These are phyloP conservation scores for Cyanoderma ruficeps DNA, from an alignment of 2,113 vertebrate species.

Conservation along the genomic window DNA sequence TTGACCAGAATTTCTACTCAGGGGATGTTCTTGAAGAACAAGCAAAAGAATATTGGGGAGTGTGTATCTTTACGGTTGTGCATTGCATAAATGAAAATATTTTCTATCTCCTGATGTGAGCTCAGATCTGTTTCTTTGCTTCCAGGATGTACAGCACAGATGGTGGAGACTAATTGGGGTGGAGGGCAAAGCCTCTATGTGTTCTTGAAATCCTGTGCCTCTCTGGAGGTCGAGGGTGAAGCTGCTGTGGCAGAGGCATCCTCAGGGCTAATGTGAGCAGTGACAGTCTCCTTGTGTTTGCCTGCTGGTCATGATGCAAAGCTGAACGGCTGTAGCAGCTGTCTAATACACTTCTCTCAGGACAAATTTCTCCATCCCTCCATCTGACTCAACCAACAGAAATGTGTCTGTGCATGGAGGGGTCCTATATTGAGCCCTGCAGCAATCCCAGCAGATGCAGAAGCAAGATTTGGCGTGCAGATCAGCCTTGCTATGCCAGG, in stretches of 20 bases:
- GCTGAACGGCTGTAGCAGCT: not conserved
- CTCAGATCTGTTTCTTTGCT: not conserved
- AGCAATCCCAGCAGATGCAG: not conserved
- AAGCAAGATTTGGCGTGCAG: not conserved
- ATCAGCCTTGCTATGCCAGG: not conserved
- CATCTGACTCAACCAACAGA: not conserved
- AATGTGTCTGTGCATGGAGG: not conserved
- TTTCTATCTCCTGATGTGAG: not conserved
- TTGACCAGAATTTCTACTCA: not conserved
- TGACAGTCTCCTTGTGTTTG: not conserved
- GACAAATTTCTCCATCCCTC: not conserved
- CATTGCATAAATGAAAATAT: not conserved
- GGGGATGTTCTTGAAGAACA: not conserved
- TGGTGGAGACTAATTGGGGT: conserved; percentile 24
- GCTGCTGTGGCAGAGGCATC: not conserved
- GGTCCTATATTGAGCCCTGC: not conserved
- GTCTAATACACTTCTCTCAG: not conserved
- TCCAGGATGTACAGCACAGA: not conserved
- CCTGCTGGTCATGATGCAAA: not conserved
- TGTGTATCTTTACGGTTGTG: not conserved
- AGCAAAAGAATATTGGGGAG: not conserved
- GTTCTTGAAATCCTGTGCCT: not conserved
- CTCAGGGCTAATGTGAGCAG: fast-evolving
- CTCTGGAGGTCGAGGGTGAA: not conserved
- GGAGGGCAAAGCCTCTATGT: not conserved